Evolutionary conservation across 2,113 vertebrate genomes (phyloP), one percentile per base, ranked within the genome.

Genomic region (Aphelocoma coerulescens): DNA sequence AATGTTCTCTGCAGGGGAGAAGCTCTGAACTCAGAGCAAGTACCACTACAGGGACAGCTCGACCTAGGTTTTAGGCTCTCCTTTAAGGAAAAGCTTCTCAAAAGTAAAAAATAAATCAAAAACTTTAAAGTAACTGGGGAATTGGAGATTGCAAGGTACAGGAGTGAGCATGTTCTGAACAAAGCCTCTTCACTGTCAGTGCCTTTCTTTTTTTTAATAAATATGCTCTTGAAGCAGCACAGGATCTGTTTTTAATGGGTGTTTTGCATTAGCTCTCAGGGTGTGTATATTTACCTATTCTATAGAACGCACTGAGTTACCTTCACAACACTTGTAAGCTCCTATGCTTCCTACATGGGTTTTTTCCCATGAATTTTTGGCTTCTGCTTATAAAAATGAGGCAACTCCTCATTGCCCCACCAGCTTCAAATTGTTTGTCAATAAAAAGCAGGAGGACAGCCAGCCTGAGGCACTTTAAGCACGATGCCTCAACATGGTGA

Each of bases 401-500:
- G 39, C 0, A 0, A 82, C 55, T 78, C 28, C 24, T 59, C 33
- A 33, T 35, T 52, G 39, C 12, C 52, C 27, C 57, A 87, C 16
- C 22, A 46, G 33, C 27, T 37, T 81, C 77, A 8, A 63, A 86
- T 37, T 62, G 30, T 35, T 72, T 85, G 37, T 72, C 23, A 48
- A 13, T 49, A 39, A 61, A 59, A 54, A 32, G 0, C 20, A 51
- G 10, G 23, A 54, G 23, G 17, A 32, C 13, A 43, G 39, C 30
- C 43, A 63, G 54, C 24, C 6, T 39, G 19, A 69, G 37, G 44
- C 55, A 54, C 61, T 57, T 49, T 1, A 35, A 68, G 32, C 19
- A 54, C 0, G 0, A 33, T 19, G n/a, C 24, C 52, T 71, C 30
- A 22, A 24, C 15, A 11, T 16, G 15, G 48, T 11, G 13, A 74